Conservation (phyloP, 2,113 vertebrate genomes). For the Camelus dromedarius region DNA sequence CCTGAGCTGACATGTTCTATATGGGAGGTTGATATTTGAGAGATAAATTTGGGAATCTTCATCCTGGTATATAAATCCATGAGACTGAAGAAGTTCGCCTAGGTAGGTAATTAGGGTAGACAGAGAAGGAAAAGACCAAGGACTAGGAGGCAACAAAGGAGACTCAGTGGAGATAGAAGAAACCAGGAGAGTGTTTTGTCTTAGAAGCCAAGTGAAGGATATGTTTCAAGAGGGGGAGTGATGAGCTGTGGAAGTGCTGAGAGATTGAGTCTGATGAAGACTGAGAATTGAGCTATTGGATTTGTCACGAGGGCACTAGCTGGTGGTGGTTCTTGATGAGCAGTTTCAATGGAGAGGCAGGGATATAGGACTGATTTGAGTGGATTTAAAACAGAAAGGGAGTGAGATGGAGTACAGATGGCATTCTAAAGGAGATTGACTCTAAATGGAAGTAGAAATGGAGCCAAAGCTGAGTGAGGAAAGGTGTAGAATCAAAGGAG, state of each 20-base stretch:
- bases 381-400: constrained; percentile 1
- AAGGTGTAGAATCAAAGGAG: background rate
- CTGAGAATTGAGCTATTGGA: background rate
- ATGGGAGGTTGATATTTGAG: background rate
- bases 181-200: background rate
- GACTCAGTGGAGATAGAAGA: background rate
- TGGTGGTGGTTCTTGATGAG: background rate
- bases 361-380: background rate
- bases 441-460: background rate
- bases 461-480: background rate
- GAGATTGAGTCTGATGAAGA: background rate
- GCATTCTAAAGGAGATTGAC: background rate
- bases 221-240: background rate
- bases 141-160: background rate
- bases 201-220: background rate
- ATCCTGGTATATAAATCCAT: background rate
- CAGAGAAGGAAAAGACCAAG: background rate
- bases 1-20: background rate
- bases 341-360: background rate
- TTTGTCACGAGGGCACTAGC: background rate
- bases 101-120: background rate
- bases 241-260: background rate
- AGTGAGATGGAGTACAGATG: background rate
- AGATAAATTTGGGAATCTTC: background rate
- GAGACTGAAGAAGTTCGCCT: background rate